Evolutionary conservation across 2,888 invertebrate species (phyloP).

Genomic region (Tachystola acroxantha): DNA sequence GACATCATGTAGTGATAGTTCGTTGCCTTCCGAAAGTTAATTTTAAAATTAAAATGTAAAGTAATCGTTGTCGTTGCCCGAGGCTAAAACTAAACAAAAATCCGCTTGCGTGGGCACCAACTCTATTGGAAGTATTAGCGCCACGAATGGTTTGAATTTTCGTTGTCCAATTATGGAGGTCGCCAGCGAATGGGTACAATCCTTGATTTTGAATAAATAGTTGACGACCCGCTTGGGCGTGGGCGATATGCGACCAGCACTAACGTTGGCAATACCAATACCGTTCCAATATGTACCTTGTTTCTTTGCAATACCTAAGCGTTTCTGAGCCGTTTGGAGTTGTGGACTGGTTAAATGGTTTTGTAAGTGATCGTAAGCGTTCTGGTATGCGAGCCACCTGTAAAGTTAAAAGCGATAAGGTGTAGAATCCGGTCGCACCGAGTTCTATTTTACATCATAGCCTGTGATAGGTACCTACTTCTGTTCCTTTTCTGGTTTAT

Average conservation of each 20-base stretch:
- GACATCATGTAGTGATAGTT: too few relatives aligned
- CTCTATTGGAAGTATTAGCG: constrained; percentile 12
- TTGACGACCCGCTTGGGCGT: constrained; percentile 53
- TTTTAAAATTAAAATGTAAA: too few relatives aligned
- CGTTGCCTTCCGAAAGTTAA: too few relatives aligned
- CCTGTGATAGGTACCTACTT: not conserved
- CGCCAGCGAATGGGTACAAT: constrained; percentile 47
- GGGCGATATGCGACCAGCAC: constrained; percentile 56
- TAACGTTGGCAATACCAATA: constrained; percentile 20
- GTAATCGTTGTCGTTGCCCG: too few relatives aligned
- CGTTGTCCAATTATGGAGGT: constrained; percentile 17
- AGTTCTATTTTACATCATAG: constrained; percentile 13
- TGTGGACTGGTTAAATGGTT: constrained; percentile 28
- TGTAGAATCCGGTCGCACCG: constrained; percentile 29
- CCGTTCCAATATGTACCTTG: constrained; percentile 40
- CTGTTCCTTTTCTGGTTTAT: too few relatives aligned
- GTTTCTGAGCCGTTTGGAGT: constrained; percentile 24
- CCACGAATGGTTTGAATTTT: constrained; percentile 20
- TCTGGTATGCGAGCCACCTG: constrained; percentile 61
- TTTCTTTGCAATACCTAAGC: constrained; percentile 30
- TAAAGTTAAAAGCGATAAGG: constrained; percentile 38
- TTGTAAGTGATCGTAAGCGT: constrained; percentile 41
- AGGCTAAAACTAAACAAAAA: too few relatives aligned
- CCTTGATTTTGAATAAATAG: constrained; percentile 67
- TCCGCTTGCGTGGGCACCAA: constrained; percentile 4